Base-by-base conservation (phyloP, 92 coral and sea anemone genomes). In the Phenganax stokvisi region DNA sequence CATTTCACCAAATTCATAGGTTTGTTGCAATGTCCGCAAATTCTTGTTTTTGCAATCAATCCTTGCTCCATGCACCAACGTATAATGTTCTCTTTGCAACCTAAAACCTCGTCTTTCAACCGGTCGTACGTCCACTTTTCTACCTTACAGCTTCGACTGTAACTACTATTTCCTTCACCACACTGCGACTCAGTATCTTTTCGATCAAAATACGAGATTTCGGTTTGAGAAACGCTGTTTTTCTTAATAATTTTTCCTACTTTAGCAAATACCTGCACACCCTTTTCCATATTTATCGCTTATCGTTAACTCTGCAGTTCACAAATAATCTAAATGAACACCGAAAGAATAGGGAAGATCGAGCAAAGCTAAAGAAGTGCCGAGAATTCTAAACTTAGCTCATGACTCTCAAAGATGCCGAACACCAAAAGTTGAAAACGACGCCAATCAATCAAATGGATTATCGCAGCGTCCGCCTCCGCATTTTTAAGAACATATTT, bases 61-160 rank as follows among this genome's bases (percentile, higher is more conserved):
- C 83, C 77, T 71, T 77, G 75, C 10, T 84, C 87, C 84, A 84
- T 84, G 51, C 80, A 77, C 87, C 84, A 84, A 15, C 73, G 51
- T 29, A 80, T 27, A 54, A 81, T 51, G 66, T 62, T 44, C 29
- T 76, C 51, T 17, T 76, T 71, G 76, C 51, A 10, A 3, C 47
- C 7, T 51, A 68, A 3, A 5, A 74, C 57, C 61, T 74, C 79
- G 37, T 74, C 79, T 55, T 74, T 74, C 29, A 74, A 74, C 15
- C 79, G 6, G 62, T 54, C 31, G 29, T 74, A 54, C 6, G 74
- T 68, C 74, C 74, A 68, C 29, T 68, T 68, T 28, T 5, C 74
- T 13, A 9, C 61, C 51, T 74, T 74, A 6, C 55, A 37, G 64
- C 62, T 17, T 54, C 79, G 79, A 56, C 64, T 53, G 64, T 74